Conservation (phyloP, 2,113 vertebrate species). For the Xyliphius kryptos region DNA sequence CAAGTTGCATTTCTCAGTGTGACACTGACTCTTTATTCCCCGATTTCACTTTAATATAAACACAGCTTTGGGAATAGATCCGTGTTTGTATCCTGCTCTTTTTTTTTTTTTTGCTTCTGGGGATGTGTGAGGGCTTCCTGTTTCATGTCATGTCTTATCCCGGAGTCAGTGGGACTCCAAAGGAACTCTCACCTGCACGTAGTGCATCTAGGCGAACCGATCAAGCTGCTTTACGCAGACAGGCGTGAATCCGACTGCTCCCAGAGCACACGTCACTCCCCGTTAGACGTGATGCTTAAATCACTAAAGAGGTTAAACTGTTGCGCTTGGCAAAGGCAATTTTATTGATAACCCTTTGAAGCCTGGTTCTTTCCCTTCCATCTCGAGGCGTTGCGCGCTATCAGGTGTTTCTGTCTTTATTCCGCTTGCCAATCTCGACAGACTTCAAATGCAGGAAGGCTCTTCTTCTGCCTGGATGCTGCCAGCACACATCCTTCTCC, state of each 20-base stretch:
- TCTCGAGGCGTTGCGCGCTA: constrained; percentile 48
- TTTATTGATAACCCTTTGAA: constrained; percentile 69
- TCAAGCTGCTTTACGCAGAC: constrained; percentile 61
- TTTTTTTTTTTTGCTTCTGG: constrained; percentile 37
- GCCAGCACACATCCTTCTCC: constrained; percentile 37
- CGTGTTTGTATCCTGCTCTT: too few relatives aligned
- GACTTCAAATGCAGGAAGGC: constrained; percentile 63
- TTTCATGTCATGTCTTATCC: constrained; percentile 49
- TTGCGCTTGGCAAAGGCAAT: constrained; percentile 64
- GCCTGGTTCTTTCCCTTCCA: constrained; percentile 39
- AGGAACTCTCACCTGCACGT: constrained; percentile 52
- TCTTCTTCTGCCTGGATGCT: constrained; percentile 33
- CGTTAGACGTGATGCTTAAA: constrained; percentile 59
- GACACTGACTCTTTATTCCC: too few relatives aligned
- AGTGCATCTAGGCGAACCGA: constrained; percentile 59
- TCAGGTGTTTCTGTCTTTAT: constrained; percentile 59
- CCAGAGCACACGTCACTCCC: constrained; percentile 58
- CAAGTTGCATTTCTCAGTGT: too few relatives aligned
- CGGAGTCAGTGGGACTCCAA: constrained; percentile 55
- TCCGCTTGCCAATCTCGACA: constrained; percentile 58
- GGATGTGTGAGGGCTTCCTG: constrained; percentile 31
- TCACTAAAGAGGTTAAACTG: constrained; percentile 70
- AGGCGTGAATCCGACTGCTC: constrained; percentile 53
- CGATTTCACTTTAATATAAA: too few relatives aligned
- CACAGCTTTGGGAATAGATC: too few relatives aligned